Conservation (phyloP, 2,113 vertebrate species). For the Pygoscelis antarcticus region DNA sequence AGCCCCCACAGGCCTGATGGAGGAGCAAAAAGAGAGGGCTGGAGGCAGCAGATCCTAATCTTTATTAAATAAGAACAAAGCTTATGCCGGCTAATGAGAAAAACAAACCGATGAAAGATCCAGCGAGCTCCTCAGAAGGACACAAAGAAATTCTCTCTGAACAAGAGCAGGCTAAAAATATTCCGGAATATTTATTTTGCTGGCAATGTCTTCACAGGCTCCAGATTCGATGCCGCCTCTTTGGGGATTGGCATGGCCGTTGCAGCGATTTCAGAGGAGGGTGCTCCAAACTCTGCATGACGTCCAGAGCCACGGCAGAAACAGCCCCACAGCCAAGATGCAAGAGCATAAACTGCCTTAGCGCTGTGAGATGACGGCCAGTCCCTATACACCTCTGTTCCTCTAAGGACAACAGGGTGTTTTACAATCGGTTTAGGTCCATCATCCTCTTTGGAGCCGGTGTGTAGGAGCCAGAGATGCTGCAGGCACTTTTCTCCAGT, state of each 20-base stretch:
- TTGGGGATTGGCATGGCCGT: neutral
- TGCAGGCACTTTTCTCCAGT: neutral
- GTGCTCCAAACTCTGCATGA: neutral
- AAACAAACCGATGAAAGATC: constrained; percentile 74
- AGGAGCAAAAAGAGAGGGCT: constrained; percentile 71
- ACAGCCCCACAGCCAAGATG: neutral
- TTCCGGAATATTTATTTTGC: constrained; percentile 49
- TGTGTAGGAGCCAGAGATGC: neutral
- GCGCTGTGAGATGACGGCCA: accelerated
- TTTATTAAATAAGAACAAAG: constrained; percentile 79
- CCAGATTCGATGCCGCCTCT: neutral
- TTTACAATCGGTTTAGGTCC: neutral
- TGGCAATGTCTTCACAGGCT: constrained; percentile 58
- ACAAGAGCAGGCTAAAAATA: constrained; percentile 70
- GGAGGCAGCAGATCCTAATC: constrained; percentile 75
- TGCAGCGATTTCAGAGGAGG: neutral
- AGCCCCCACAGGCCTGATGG: constrained; percentile 54
- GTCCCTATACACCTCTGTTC: neutral
- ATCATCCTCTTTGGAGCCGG: neutral
- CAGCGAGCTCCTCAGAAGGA: constrained; percentile 61
- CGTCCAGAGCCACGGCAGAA: neutral
- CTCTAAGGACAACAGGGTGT: neutral
- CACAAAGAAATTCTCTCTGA: constrained; percentile 70
- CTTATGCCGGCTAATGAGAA: constrained; percentile 72
- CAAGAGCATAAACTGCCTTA: accelerated